Percentiles rank a stretch among this genome's conserved stretches.
Evolutionary conservation across 2,888 invertebrate genomes (phyloP).

Genomic region (Fragum fragum): DNA sequence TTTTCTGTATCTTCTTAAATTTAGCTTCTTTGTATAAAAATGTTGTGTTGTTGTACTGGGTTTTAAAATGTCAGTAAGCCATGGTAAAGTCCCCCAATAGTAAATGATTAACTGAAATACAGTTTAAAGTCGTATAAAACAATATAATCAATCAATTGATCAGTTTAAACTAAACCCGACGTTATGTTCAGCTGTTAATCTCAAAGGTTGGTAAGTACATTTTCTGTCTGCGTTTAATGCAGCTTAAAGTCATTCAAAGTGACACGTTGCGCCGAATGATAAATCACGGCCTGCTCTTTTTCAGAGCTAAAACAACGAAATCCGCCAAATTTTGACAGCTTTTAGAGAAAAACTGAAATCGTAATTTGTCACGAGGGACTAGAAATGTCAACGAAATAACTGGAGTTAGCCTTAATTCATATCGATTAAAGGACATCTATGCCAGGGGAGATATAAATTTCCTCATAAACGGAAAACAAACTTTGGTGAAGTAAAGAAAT

Average conservation of each 20-base stretch:
- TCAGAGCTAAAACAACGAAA: conserved; percentile 3
- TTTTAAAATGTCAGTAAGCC: too few species aligned
- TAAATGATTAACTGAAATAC: too few species aligned
- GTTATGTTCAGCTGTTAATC: too few species aligned
- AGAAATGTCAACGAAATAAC: not conserved
- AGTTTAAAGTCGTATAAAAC: too few species aligned
- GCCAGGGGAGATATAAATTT: not conserved
- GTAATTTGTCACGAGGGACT: not conserved
- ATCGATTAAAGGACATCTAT: not conserved
- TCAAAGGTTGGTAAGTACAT: too few species aligned
- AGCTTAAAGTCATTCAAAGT: not conserved
- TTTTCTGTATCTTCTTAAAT: too few species aligned
- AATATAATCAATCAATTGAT: too few species aligned
- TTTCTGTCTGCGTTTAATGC: not conserved
- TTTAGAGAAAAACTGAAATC: not conserved
- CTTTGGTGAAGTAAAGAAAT: too few species aligned
- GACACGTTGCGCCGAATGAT: not conserved
- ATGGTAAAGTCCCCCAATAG: too few species aligned
- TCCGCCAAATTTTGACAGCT: not conserved
- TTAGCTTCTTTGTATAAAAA: too few species aligned
- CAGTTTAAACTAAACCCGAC: too few species aligned
- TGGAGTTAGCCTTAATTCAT: conserved; percentile 3
- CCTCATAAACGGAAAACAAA: not conserved
- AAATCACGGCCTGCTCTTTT: not conserved
- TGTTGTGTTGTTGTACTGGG: too few species aligned